Conservation (phyloP, 1,140 invertebrate species). For the Penaeus vannamei region DNA sequence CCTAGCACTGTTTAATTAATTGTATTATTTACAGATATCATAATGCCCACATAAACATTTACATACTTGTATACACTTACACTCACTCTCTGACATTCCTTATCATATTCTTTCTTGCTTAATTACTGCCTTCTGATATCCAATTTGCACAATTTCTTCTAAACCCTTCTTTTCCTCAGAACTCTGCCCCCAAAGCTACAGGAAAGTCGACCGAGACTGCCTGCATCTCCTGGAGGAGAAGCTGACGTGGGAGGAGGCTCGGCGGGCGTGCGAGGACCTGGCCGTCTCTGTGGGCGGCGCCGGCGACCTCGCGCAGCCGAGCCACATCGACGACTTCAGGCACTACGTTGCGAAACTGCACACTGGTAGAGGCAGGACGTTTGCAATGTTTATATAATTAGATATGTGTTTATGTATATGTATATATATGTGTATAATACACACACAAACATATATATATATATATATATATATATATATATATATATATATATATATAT, state of each 20-base stretch:
- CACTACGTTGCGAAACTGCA: not conserved
- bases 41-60: too few relatives aligned
- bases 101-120: too few relatives aligned
- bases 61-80: too few relatives aligned
- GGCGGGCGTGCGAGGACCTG: not conserved
- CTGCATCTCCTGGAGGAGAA: not conserved
- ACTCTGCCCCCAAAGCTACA: not conserved
- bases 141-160: too few relatives aligned
- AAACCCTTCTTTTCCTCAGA: not conserved
- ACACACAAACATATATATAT: too few relatives aligned
- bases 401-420: not conserved
- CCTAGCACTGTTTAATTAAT: too few relatives aligned
- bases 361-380: not conserved
- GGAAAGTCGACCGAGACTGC: constrained; percentile 4
- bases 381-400: not conserved
- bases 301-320: not conserved
- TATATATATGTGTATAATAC: not conserved
- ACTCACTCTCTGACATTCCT: too few relatives aligned
- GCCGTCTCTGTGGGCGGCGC: not conserved
- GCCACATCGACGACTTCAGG: not conserved
- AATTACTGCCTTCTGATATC: too few relatives aligned
- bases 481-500: too few relatives aligned
- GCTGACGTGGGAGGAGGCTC: not conserved
- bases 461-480: too few relatives aligned
- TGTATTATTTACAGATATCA: too few relatives aligned